phyloP scores from a whole-genome alignment of 2,797 vertebrate species.

The Thripadectes ignobilis region DNA sequence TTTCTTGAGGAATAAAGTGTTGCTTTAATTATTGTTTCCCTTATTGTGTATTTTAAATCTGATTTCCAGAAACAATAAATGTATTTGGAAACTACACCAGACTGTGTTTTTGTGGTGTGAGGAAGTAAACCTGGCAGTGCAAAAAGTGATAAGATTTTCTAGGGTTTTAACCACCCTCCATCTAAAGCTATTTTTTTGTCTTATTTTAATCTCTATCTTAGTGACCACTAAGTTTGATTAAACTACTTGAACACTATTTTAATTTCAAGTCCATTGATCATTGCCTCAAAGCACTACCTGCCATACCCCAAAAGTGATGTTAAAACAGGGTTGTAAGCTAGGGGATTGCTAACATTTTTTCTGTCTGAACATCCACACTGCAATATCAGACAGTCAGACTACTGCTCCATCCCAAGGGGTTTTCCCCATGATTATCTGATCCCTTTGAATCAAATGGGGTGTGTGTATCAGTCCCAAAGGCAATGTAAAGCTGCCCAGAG shows the following conservation, averaged over 20 bases:
- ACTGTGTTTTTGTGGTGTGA: not conserved
- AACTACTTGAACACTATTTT: not conserved
- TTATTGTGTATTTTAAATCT: not conserved
- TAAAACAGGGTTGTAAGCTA: not conserved
- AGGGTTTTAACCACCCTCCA: not conserved
- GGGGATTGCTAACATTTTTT: not conserved
- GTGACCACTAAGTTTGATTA: not conserved
- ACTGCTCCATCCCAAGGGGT: not conserved
- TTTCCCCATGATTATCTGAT: not conserved
- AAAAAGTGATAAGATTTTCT: not conserved
- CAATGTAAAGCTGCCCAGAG: not conserved
- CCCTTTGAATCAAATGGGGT: not conserved
- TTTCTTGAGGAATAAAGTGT: not conserved
- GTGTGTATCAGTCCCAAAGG: not conserved
- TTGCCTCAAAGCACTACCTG: not conserved
- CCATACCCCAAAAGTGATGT: not conserved
- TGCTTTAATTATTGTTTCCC: not conserved
- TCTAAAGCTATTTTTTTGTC: not conserved
- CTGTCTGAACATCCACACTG: not conserved
- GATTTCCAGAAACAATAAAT: slow-evolving; percentile 9
- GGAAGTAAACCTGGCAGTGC: not conserved
- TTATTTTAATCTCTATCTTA: not conserved
- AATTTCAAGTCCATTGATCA: not conserved
- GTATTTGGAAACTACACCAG: not conserved
- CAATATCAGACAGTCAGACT: not conserved